A percentile compares a stretch with the other conserved stretches of the same genome.
Conservation (phyloP, 2,888 invertebrate genomes). For the Caenorhabditis sp. region DNA sequence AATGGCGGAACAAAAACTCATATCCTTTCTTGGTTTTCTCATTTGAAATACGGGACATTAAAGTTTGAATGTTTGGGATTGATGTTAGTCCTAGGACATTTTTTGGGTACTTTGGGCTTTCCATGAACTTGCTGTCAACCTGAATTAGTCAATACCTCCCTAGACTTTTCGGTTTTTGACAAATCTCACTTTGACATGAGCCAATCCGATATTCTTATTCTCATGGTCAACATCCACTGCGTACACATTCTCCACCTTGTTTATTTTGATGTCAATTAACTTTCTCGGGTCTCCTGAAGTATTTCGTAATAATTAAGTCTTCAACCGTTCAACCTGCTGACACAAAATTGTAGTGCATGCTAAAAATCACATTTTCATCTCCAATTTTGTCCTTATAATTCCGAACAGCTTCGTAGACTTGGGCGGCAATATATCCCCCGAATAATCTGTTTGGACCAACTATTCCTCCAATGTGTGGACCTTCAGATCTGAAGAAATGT, state of each 20-base stretch:
- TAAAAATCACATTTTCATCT: constrained; percentile 45
- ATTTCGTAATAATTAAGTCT: not conserved
- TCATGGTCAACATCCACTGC: constrained; percentile 47
- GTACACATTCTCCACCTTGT: constrained; percentile 29
- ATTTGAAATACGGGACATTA: not conserved
- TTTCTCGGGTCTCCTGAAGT: constrained; percentile 52
- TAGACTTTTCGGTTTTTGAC: no score
- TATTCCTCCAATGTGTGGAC: constrained; percentile 58
- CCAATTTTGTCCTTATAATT: constrained; percentile 16
- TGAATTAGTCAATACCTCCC: constrained; percentile 15
- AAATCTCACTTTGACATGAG: constrained; percentile 46
- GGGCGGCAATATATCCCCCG: constrained; percentile 61
- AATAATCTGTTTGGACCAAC: constrained; percentile 54
- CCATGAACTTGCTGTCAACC: constrained; percentile 41
- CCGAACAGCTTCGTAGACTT: constrained; percentile 43
- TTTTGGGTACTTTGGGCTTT: constrained; percentile 22
- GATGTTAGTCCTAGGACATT: constrained; percentile 11
- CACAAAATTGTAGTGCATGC: constrained; percentile 64
- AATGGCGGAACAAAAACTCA: constrained; percentile 5
- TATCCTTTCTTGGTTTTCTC: not conserved
- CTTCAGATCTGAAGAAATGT: constrained; percentile 40
- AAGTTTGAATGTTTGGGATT: constrained; percentile 17
- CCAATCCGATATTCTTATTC: constrained; percentile 54
- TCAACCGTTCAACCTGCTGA: constrained; percentile 42
- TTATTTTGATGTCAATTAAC: constrained; percentile 46